Evolutionary conservation across 2,888 invertebrate species (phyloP).

Genomic region (Linyphia triangularis): DNA sequence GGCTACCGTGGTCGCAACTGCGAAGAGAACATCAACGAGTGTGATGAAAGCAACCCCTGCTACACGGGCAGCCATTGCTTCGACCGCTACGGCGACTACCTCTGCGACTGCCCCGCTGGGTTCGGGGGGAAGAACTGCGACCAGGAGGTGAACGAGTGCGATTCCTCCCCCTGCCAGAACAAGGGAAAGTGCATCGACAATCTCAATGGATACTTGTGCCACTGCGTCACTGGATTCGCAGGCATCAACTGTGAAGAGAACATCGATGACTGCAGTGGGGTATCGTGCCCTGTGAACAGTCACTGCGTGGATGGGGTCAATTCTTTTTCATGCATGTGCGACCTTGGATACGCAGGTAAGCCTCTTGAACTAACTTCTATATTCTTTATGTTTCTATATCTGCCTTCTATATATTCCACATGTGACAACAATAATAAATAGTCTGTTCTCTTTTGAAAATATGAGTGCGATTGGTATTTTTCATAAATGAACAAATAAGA

Average conservation of each 20-base stretch:
- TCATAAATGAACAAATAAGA: no score
- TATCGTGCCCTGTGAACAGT: slow-evolving; percentile 65
- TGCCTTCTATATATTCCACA: no score
- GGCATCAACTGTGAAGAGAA: slow-evolving; percentile 86
- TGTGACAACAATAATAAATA: no score
- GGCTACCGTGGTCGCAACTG: slow-evolving; percentile 94
- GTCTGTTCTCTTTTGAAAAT: no score
- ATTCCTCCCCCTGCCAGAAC: slow-evolving; percentile 89
- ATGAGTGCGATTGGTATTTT: no score
- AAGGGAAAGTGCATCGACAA: slow-evolving; percentile 85
- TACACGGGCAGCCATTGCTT: slow-evolving; percentile 96
- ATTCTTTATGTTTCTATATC: no score
- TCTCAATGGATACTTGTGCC: slow-evolving; percentile 59
- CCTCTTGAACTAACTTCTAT: no score
- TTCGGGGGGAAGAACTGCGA: slow-evolving; percentile 79
- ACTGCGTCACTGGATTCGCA: slow-evolving; percentile 63
- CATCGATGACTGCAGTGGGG: slow-evolving; percentile 88
- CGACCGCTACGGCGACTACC: slow-evolving; percentile 95
- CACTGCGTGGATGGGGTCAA: slow-evolving; percentile 71
- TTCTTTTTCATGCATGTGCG: slow-evolving; percentile 66
- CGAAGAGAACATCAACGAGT: slow-evolving; percentile 97
- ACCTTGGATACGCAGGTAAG: slow-evolving; percentile 69
- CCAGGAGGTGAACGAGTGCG: slow-evolving; percentile 91
- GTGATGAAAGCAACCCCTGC: slow-evolving; percentile 93
- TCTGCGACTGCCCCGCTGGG: slow-evolving; percentile 98